Percentiles rank a stretch among this genome's conserved stretches.
Evolutionary conservation across 2,113 vertebrate species (phyloP).

Genomic region (Oxyruncus cristatus): DNA sequence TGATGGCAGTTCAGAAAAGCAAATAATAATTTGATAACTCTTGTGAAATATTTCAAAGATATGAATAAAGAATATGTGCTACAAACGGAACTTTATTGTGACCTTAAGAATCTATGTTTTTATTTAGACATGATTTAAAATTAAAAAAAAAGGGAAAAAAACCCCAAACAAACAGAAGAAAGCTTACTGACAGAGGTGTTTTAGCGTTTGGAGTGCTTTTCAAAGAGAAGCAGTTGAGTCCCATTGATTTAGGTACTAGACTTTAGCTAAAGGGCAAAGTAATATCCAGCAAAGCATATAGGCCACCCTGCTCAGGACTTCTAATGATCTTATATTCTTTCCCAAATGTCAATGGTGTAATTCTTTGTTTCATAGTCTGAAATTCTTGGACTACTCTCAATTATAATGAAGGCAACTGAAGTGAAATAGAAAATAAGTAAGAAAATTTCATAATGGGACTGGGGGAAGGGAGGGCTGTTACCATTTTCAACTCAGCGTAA

Average conservation of each 20-base stretch:
- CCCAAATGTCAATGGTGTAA: conserved; percentile 51
- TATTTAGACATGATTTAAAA: background rate
- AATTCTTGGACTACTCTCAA: conserved; percentile 8
- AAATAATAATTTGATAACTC: background rate
- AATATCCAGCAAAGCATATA: conserved; percentile 8
- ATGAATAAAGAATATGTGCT: background rate
- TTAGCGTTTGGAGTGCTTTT: conserved; percentile 16
- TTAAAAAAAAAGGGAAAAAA: fast-evolving
- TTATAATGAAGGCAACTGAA: conserved; percentile 4
- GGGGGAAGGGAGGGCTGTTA: background rate
- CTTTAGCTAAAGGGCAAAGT: conserved; percentile 49
- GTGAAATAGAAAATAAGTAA: background rate
- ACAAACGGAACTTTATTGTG: background rate
- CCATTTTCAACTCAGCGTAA: background rate
- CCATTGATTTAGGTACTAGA: conserved; percentile 43
- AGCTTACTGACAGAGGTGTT: background rate
- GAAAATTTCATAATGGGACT: background rate
- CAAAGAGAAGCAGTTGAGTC: background rate
- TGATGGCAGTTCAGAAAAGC: background rate
- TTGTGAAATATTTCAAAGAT: background rate
- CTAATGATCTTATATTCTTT: conserved; percentile 45
- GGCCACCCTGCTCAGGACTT: conserved; percentile 20
- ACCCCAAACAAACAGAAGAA: background rate
- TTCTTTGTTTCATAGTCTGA: conserved; percentile 39
- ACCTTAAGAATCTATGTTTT: background rate